phyloP scores from a whole-genome alignment of 2,113 vertebrate genomes.

The Mobula hypostoma region DNA sequence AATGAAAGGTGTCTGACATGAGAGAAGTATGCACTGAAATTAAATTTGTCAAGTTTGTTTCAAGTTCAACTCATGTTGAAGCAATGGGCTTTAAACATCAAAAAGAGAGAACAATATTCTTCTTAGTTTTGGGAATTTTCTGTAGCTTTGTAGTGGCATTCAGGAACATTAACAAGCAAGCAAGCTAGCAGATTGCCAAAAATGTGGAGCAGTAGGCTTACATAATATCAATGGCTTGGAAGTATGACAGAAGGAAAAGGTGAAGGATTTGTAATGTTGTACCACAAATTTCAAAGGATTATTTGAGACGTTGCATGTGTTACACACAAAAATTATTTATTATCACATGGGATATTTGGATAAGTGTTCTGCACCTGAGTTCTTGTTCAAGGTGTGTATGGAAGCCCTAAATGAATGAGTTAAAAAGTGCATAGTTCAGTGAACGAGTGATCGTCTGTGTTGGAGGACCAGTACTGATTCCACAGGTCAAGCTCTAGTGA shows the following conservation, averaged over 20 bases:
- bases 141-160: not conserved
- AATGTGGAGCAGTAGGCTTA: not conserved
- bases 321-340: not conserved
- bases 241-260: not conserved
- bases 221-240: not conserved
- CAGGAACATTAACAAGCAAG: not conserved
- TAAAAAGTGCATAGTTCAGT: not conserved
- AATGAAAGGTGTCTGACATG: not conserved
- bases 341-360: not conserved
- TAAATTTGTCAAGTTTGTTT: not conserved
- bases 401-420: not conserved
- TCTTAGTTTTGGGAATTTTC: no score
- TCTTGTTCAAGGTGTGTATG: not conserved
- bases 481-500: no score
- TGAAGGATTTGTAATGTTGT: not conserved
- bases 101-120: not conserved
- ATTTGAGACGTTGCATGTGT: no score
- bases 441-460: not conserved
- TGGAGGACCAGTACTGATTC: not conserved
- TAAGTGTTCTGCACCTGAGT: not conserved
- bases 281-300: not conserved
- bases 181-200: not conserved
- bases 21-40: not conserved
- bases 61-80: not conserved
- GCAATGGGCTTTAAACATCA: not conserved